These are phyloP conservation scores for Cygnus olor DNA, from an alignment of 2,797 vertebrate species.

Conservation along the genomic window DNA sequence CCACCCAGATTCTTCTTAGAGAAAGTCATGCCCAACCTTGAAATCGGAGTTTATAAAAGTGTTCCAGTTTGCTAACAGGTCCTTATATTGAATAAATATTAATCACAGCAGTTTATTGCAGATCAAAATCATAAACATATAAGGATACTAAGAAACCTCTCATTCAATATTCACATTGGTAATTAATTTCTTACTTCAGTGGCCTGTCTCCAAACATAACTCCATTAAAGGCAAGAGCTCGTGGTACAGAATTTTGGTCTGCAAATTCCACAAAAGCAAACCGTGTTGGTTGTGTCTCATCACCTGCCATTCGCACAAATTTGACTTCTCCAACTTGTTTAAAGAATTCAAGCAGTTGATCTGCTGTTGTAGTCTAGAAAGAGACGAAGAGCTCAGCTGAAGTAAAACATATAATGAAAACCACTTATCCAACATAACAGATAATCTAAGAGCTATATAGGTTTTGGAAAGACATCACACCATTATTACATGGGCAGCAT, in stretches of 20 bases:
- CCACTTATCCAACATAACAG: neutral
- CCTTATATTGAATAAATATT: neutral
- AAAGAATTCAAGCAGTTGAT: slow-evolving; percentile 96
- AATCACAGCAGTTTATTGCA: neutral
- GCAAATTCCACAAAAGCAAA: slow-evolving; percentile 98
- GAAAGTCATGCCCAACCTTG: neutral
- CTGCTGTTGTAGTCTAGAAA: slow-evolving; percentile 92
- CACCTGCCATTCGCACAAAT: slow-evolving; percentile 98
- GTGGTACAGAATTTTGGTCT: slow-evolving; percentile 92
- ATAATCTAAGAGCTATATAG: neutral
- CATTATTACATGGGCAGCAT: neutral
- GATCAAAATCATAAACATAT: neutral
- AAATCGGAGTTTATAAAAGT: neutral
- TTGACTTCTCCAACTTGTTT: slow-evolving; percentile 98
- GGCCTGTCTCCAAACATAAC: slow-evolving; percentile 98
- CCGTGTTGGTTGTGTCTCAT: slow-evolving; percentile 96
- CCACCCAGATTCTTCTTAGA: neutral
- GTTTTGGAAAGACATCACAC: neutral
- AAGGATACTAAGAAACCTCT: slow-evolving; percentile 10
- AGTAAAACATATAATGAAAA: neutral
- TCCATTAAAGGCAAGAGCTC: slow-evolving; percentile 96
- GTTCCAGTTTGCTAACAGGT: neutral
- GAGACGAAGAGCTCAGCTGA: neutral
- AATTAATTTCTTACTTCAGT: slow-evolving; percentile 88
- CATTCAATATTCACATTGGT: slow-evolving; percentile 15